Base-by-base conservation (phyloP, 2,113 vertebrate genomes). In the Rhipidura dahli region DNA sequence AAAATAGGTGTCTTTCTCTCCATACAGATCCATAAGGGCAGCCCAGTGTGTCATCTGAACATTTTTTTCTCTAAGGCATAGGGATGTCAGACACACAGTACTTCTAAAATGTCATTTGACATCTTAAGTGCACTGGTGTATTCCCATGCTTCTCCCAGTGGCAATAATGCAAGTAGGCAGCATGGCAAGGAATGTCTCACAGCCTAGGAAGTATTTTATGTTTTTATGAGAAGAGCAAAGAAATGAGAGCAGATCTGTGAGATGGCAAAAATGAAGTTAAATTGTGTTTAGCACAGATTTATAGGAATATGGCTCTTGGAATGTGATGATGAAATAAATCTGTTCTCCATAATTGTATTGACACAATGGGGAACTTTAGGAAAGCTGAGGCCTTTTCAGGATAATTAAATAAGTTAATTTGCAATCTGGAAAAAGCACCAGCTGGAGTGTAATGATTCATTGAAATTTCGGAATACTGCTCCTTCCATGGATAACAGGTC, bases 361-460 rank as follows among this genome's bases (percentile, higher is more conserved):
- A 86, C 90, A 94, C 94, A 86, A 80, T 86, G 71, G 79, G 83
- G 64, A 92, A 93, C 92, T 93, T 95, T 45, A 51, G 88, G 59
- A 94, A 96, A 96, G 64, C 95, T 93, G 90, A 90, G 39, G 75
- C 82, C 83, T 96, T 94, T 90, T 93, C 92, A 88, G 42, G 71
- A 90, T 96, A 96, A 97, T 95, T 93, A 93, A 96, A 93, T 95
- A 97, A 96, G 90, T 97, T 92, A 90, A 94, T 97, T 96, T 93
- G 85, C 96, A 95, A 83, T 96, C 94, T 96, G 85, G 69, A 94
- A 92, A 77, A 94, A 92, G 68, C 92, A 88, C 89, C 94, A 95
- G 91, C 89, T 96, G 95, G 87, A 71, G 51, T 73, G 72, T 86
- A 88, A 78, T 94, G 83, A 84, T 91, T 94, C 89, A 94, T 1